phyloP scores from a whole-genome alignment of 2,797 vertebrate genomes.

The Alauda arvensis region DNA sequence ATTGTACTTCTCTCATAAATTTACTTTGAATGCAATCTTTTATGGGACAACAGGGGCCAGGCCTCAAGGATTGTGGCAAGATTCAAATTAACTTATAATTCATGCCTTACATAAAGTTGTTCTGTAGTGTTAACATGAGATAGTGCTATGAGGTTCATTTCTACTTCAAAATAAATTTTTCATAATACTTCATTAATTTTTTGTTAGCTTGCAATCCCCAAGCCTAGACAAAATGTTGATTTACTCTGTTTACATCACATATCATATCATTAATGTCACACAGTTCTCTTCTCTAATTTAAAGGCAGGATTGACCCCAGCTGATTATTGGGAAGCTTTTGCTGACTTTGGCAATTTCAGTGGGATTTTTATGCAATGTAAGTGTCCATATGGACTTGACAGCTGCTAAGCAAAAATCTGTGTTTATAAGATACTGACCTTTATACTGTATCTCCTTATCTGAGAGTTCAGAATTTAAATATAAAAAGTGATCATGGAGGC shows the following conservation, averaged over 20 bases:
- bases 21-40: background rate
- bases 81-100: background rate
- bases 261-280: background rate
- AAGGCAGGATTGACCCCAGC: background rate
- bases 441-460: background rate
- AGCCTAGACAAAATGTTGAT: background rate
- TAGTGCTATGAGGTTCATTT: background rate
- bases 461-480: background rate
- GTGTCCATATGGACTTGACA: constrained; percentile 13
- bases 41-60: background rate
- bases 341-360: background rate
- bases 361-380: background rate
- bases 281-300: background rate
- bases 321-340: background rate
- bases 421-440: constrained; percentile 12
- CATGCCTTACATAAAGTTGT: background rate
- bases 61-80: background rate
- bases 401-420: background rate
- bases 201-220: background rate
- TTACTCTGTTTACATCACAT: background rate
- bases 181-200: background rate
- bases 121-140: background rate
- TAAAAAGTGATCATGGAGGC: background rate
- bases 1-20: background rate
- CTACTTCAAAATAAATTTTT: background rate